phyloP scores from a whole-genome alignment of 1,140 invertebrate species.

The Zophobas atratus region DNA sequence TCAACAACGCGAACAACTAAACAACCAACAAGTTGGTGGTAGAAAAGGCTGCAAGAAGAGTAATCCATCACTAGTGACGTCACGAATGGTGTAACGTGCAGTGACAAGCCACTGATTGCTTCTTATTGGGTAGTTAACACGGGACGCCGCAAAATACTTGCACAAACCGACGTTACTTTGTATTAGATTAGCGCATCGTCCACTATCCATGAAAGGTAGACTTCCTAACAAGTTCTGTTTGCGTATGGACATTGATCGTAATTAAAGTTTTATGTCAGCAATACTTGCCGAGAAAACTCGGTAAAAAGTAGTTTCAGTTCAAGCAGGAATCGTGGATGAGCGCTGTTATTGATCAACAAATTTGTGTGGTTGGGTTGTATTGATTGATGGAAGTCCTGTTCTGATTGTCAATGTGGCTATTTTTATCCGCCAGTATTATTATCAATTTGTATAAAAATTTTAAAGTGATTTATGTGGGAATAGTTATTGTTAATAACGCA shows the following conservation, averaged over 20 bases:
- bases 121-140: slow-evolving; percentile 62
- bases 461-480: no score
- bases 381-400: background rate
- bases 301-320: background rate
- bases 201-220: no score
- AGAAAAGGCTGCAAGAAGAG: slow-evolving; percentile 60
- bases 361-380: background rate
- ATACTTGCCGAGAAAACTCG: background rate
- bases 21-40: slow-evolving; percentile 64
- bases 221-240: no score
- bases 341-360: background rate
- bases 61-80: slow-evolving; percentile 65
- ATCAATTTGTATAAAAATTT: no score
- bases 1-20: slow-evolving; percentile 57
- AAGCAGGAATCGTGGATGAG: background rate
- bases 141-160: slow-evolving; percentile 42
- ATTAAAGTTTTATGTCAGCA: background rate
- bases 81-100: slow-evolving; percentile 63
- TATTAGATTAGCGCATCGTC: background rate
- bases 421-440: background rate
- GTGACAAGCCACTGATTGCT: slow-evolving; percentile 67
- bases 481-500: no score
- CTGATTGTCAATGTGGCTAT: background rate
- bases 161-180: background rate
- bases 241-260: background rate